Conservation (phyloP, 2,113 vertebrate genomes). For the Amazona guildingii region DNA sequence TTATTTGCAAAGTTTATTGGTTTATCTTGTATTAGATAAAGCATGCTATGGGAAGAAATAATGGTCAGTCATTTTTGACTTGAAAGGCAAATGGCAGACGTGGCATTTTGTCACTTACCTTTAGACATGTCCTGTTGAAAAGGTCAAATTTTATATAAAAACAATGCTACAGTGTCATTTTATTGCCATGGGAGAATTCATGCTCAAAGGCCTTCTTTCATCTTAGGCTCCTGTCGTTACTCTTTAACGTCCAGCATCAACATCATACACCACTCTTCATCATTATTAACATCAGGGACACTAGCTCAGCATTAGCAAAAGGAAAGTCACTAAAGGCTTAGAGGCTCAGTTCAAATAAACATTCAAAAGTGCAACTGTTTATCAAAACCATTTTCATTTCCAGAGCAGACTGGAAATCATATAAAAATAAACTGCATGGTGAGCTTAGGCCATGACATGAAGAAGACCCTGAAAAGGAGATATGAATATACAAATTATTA, state of each 20-base stretch:
- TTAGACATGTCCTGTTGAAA: slow-evolving; percentile 15
- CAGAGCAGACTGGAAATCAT: not conserved
- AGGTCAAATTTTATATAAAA: not conserved
- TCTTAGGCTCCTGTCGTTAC: not conserved
- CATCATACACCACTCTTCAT: not conserved
- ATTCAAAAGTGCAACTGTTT: not conserved
- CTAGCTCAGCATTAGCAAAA: not conserved
- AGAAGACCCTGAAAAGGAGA: not conserved
- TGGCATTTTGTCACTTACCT: slow-evolving; percentile 26
- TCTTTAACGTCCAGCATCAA: not conserved
- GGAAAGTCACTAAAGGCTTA: not conserved
- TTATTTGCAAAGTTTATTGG: not conserved
- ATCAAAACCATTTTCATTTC: not conserved
- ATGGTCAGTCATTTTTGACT: not conserved
- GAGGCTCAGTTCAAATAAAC: not conserved
- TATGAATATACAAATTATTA: not conserved
- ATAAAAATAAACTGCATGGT: not conserved
- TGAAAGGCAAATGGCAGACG: slow-evolving; percentile 18
- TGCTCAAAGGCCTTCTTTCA: not conserved
- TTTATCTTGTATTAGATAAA: not conserved
- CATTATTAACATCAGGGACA: slow-evolving; percentile 1
- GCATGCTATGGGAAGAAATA: not conserved
- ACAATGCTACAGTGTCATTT: not conserved
- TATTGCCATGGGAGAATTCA: not conserved
- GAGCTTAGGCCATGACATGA: not conserved